These are phyloP conservation scores for Aethina tumida DNA, from an alignment of 1,140 invertebrate species.

Conservation along the genomic window DNA sequence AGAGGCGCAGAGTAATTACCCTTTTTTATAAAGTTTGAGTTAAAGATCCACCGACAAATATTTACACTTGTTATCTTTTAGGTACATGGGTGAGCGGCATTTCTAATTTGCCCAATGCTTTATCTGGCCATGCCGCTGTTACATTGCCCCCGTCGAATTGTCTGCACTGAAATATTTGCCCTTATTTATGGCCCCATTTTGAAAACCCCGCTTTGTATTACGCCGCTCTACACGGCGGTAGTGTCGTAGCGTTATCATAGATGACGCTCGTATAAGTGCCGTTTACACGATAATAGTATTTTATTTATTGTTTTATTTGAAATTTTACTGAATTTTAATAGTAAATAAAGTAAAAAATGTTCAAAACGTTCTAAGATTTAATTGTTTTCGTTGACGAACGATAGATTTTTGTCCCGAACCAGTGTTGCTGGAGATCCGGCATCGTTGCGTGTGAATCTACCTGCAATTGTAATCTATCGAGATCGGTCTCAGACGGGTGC, in stretches of 20 bases:
- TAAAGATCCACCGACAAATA: background rate
- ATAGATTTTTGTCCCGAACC: too few species aligned
- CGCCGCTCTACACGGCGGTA: background rate
- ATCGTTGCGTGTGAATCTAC: background rate
- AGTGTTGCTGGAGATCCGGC: too few species aligned
- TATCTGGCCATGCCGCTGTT: constrained; percentile 47
- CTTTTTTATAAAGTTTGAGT: constrained; percentile 5
- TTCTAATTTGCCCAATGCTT: constrained; percentile 40
- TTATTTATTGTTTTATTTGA: too few species aligned
- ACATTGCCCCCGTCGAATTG: constrained; percentile 40
- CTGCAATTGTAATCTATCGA: background rate
- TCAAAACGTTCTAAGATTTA: too few species aligned
- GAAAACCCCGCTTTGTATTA: background rate
- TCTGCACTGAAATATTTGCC: background rate
- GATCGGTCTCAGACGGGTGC: constrained; percentile 16
- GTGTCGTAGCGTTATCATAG: background rate
- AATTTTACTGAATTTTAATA: too few species aligned
- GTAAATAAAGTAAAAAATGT: too few species aligned
- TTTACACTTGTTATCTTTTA: constrained; percentile 14
- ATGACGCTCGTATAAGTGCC: constrained; percentile 9
- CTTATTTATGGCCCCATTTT: background rate
- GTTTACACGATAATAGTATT: constrained; percentile 11
- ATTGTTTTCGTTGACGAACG: too few species aligned
- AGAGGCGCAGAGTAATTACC: too few species aligned
- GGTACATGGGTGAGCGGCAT: constrained; percentile 46